Conservation (phyloP, 2,797 vertebrate genomes). For the Sebastes alutus region DNA sequence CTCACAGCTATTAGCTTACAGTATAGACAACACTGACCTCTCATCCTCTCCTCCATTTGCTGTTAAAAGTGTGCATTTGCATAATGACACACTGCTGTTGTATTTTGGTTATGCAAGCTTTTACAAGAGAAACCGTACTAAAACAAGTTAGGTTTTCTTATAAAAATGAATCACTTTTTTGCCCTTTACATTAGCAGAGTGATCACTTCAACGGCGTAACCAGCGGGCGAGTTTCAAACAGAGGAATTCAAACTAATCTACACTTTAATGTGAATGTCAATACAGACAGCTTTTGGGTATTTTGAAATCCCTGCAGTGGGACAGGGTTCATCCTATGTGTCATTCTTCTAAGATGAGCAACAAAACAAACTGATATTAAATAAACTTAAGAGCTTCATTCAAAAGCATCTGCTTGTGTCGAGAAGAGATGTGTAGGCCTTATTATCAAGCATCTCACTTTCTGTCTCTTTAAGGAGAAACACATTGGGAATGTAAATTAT, state of each 20-base stretch:
- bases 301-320: constrained; percentile 1
- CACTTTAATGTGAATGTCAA: constrained; percentile 6
- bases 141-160: not conserved
- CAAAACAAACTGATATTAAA: not conserved
- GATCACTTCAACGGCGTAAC: not conserved
- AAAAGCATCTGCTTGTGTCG: not conserved
- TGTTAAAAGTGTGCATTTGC: constrained; percentile 49
- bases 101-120: constrained; percentile 45
- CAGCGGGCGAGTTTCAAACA: constrained; percentile 8
- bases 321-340: constrained; percentile 1
- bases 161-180: not conserved
- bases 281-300: constrained; percentile 8
- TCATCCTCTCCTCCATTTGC: constrained; percentile 35
- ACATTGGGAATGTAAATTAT: constrained; percentile 31
- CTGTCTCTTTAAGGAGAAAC: constrained; percentile 27
- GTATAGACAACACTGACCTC: constrained; percentile 38
- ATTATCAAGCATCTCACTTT: constrained; percentile 3
- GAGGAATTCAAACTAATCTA: constrained; percentile 16
- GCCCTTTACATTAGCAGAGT: constrained; percentile 2
- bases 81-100: constrained; percentile 38
- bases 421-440: constrained; percentile 36
- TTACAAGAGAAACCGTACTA: constrained; percentile 15
- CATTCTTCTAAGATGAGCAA: constrained; percentile 3
- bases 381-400: not conserved
- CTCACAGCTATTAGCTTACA: constrained; percentile 33